Base-by-base conservation (phyloP, 2,113 vertebrate species). In the Eretmochelys imbricata region DNA sequence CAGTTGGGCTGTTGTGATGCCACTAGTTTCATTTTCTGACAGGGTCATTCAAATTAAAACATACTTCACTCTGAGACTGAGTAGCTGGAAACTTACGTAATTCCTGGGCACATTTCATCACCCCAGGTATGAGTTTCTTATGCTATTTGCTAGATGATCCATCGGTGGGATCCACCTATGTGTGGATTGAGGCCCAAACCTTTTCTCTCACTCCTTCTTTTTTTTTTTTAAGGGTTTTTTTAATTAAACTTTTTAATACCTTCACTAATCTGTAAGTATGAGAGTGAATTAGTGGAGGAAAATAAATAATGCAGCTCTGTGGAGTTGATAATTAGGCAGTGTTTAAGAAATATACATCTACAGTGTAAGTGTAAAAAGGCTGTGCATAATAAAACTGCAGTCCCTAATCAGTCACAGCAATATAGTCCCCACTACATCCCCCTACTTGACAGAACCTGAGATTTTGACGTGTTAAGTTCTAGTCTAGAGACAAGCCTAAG, bases 131-230 rank as follows among this genome's bases (percentile, higher is more conserved):
- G 59, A 31, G 59, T 62, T 31, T 62, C 29, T 62, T 31, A 62
- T 62, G 29, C 59, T 62, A 62, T 31, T 62, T 65, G 8, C 22
- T 80, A 24, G 49, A 35, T 62, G 84, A 57, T 91, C 81, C 1
- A 0, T 29, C 24, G 5, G 35, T 75, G 22, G 42, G 83, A 50
- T 57, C 83, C 25, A 65, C 22, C 8, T 29, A 1, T 5, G 0
- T 54, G 91, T 65, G 75, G 49, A 53, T 42, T 88, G 54, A 90
- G 92, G 59, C 4, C 8, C 16, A 0, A 0, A 48, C 31, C 29
- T n/a, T 84, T 84, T 84, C 57, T 29, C 29, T 49, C 46, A 46
- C 16, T 14, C 53, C 78, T 81, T 42, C 42, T 5, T 88, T 86
- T 51, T 59, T 46, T 86, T 51, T 59, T 46, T 80, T 14, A 62